Evolutionary conservation across 2,113 vertebrate species (phyloP).

Genomic region (Hemibagrus wyckioides): DNA sequence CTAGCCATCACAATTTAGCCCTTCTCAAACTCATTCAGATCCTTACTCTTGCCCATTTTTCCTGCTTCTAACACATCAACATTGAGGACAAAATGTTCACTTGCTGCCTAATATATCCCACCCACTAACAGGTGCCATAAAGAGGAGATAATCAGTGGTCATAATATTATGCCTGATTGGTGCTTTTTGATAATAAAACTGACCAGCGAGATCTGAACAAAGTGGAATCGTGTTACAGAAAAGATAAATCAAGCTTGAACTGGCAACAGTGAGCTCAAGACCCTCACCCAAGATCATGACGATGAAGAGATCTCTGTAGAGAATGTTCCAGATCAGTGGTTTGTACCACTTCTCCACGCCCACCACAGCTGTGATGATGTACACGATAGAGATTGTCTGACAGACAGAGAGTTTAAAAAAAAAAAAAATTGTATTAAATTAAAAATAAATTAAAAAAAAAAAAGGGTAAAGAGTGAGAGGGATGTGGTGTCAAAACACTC

Average conservation of each 20-base stretch:
- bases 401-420: slow-evolving; percentile 58
- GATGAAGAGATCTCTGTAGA: slow-evolving; percentile 96
- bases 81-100: no score
- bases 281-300: slow-evolving; percentile 94
- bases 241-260: not conserved
- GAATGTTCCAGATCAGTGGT: slow-evolving; percentile 85
- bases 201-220: not conserved
- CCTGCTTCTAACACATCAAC: no score
- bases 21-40: no score
- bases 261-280: not conserved
- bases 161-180: no score
- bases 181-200: no score
- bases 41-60: no score
- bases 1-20: no score
- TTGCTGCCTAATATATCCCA: no score
- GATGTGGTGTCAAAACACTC: not conserved
- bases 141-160: no score
- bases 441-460: not conserved
- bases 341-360: slow-evolving; percentile 96
- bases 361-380: slow-evolving; percentile 92
- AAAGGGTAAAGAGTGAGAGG: not conserved
- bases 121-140: no score
- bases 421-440: not conserved
- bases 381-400: slow-evolving; percentile 96
- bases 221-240: not conserved